These are phyloP conservation scores for Tamias sibiricus DNA, from an alignment of 2,113 vertebrate genomes.

Conservation along the genomic window DNA sequence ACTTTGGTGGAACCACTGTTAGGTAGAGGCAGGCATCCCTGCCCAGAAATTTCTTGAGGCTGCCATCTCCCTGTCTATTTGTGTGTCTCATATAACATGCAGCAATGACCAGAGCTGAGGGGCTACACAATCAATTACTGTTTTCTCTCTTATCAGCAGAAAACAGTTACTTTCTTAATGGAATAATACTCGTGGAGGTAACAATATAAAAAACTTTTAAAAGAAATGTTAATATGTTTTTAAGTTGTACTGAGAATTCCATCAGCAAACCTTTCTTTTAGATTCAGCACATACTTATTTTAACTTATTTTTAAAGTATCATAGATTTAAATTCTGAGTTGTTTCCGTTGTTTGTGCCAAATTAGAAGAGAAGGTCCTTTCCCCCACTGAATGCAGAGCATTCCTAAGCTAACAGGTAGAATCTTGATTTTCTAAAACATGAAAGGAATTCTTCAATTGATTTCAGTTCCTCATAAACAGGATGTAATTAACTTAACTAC, in stretches of 20 bases:
- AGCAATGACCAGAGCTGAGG: neutral
- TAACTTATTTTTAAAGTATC: neutral
- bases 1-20: rapidly evolving
- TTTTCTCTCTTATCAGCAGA: neutral
- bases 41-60: neutral
- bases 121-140: neutral
- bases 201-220: neutral
- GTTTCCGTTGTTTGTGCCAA: neutral
- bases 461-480: neutral
- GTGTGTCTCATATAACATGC: neutral
- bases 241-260: neutral
- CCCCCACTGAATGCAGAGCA: neutral
- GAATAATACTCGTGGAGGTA: neutral
- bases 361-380: neutral
- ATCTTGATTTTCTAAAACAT: neutral
- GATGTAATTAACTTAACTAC: neutral
- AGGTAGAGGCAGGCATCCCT: neutral
- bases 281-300: neutral
- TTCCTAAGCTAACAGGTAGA: neutral
- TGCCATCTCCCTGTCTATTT: neutral
- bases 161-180: neutral
- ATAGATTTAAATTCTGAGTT: constrained; percentile 12
- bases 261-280: neutral
- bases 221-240: neutral
- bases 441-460: neutral